These are phyloP conservation scores for Tiliacea citrago DNA, from an alignment of 2,888 invertebrate genomes.

Conservation along the genomic window DNA sequence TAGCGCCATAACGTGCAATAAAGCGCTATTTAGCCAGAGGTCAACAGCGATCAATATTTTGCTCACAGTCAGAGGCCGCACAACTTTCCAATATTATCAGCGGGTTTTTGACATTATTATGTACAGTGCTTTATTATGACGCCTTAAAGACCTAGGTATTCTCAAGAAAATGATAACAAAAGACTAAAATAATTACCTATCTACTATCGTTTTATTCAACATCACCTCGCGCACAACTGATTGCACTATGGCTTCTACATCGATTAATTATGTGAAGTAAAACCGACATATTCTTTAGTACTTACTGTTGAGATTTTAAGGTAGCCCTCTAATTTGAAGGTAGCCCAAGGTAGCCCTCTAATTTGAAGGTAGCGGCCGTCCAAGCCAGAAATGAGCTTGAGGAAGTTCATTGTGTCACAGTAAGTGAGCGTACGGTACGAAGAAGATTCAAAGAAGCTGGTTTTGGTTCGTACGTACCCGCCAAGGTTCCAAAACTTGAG, in stretches of 20 bases:
- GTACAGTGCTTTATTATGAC: background rate
- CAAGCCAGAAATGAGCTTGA: too few relatives aligned
- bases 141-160: background rate
- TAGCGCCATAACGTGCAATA: conserved; percentile 21
- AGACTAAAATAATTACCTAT: background rate
- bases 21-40: conserved; percentile 44
- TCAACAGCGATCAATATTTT: conserved; percentile 30
- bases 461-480: too few relatives aligned
- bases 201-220: too few relatives aligned
- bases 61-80: conserved; percentile 25
- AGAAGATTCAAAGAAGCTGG: too few relatives aligned
- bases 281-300: too few relatives aligned
- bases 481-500: too few relatives aligned
- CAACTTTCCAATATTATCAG: conserved; percentile 35
- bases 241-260: background rate
- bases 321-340: too few relatives aligned
- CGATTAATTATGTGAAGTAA: background rate
- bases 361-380: too few relatives aligned
- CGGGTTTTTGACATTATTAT: conserved; percentile 5
- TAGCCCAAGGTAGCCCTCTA: too few relatives aligned
- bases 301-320: background rate
- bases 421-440: too few relatives aligned
- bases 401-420: too few relatives aligned
- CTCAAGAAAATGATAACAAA: background rate
- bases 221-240: background rate